Evolutionary conservation across 2,797 vertebrate genomes (phyloP), one percentile per base, ranked within the genome.

Genomic region (Sparidentex hasta): DNA sequence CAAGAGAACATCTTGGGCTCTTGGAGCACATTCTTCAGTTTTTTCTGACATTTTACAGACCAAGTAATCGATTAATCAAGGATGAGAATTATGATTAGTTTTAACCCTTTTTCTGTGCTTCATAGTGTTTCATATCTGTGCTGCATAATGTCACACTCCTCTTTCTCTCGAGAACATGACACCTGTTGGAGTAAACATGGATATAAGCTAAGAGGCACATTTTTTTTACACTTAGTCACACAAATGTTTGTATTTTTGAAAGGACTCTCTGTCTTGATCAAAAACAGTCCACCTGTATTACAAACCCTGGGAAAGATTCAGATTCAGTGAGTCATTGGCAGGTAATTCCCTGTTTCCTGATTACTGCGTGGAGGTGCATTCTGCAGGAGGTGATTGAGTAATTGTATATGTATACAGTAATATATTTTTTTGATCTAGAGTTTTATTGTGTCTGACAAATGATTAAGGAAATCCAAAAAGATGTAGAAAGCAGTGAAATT

Each of bases 351-450:
- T 71, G 71, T 63, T 51, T 55, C 21, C 12, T 66, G 7, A 27
- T 57, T 3, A 13, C 72, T 46, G 63, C 58, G 11, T 29, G 62
- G 70, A 71, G 54, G 54, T 58, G 47, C 7, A 57, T 52, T 21
- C 17, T 58, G 16, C 47, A 46, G 43, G 33, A 12, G 18, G 43
- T 61, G 55, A 48, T 18, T 43, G 1, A 73, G 18, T 51, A 0
- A 18, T 33, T 46, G 14, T 51, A 27, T 23, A 23, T 46, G 13
- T 4, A 3, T 33, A 8, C 33, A 54, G 7, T 47, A 6, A 17
- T 33, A 38, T 61, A 46, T 7, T 25, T 25, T 47, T 17, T 25
- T 62, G 3, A 63, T 58, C 13, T 0, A 7, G 23, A 57, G 12
- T 13, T 27, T 38, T 54, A 1, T 25, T 54, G 3, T 47, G 14